phyloP scores from a whole-genome alignment of 2,888 invertebrate genomes.

The Apantesis nais region DNA sequence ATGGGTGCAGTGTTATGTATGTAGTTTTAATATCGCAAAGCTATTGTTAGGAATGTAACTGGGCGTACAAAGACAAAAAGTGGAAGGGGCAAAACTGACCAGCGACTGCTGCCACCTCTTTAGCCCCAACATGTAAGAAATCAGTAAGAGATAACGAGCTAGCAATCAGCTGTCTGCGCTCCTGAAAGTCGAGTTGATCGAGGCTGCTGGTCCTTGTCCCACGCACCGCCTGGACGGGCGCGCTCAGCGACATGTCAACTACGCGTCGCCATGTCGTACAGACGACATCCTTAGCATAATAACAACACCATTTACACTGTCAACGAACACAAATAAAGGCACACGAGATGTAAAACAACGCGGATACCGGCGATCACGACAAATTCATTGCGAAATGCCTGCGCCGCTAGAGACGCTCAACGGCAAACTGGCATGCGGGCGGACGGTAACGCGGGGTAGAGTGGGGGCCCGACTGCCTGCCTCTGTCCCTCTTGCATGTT shows the following conservation, averaged over 20 bases:
- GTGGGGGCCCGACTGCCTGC: conserved; percentile 76
- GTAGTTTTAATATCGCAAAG: conserved; percentile 72
- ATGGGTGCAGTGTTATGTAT: conserved; percentile 52
- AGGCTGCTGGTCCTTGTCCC: conserved; percentile 91
- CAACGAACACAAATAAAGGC: conserved; percentile 73
- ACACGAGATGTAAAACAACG: conserved; percentile 69
- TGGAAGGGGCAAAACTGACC: conserved; percentile 71
- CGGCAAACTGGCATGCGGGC: conserved; percentile 77
- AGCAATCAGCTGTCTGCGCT: conserved; percentile 95
- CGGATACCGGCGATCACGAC: conserved; percentile 57
- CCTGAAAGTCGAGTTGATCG: conserved; percentile 96
- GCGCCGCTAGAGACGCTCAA: conserved; percentile 82
- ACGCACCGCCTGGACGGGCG: conserved; percentile 83
- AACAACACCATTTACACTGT: conserved; percentile 68
- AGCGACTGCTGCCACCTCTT: conserved; percentile 83
- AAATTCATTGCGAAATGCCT: conserved; percentile 67
- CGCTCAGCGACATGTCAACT: conserved; percentile 85
- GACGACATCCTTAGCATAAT: conserved; percentile 64
- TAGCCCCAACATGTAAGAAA: conserved; percentile 91
- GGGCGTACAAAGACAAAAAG: conserved; percentile 53
- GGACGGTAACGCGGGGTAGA: conserved; percentile 66
- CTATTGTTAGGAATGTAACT: conserved; percentile 74
- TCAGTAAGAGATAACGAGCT: conserved; percentile 95
- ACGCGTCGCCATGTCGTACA: conserved; percentile 75
- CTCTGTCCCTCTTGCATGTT: conserved; percentile 76